Evolutionary conservation across 2,113 vertebrate genomes (phyloP).

Genomic region (Ciconia boyciana): DNA sequence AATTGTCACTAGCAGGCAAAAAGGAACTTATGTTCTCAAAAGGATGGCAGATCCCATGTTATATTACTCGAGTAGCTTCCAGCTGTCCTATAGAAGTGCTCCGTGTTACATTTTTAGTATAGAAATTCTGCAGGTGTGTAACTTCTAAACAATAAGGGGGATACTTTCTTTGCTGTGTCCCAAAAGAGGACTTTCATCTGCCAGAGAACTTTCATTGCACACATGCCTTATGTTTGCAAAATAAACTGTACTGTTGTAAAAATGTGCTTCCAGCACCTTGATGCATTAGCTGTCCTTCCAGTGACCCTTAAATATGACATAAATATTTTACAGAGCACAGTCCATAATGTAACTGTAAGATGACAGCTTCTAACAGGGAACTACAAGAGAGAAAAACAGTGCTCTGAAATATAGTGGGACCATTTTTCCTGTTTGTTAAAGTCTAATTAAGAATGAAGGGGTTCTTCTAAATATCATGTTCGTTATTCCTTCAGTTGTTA

Average conservation of each 20-base stretch:
- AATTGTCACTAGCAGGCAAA: background rate
- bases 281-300: background rate
- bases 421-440: background rate
- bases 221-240: background rate
- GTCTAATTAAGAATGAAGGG: background rate
- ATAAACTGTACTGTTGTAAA: background rate
- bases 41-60: background rate
- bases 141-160: background rate
- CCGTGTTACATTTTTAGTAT: background rate
- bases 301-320: conserved; percentile 30
- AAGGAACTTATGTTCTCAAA: background rate
- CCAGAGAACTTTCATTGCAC: background rate
- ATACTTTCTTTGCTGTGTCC: background rate
- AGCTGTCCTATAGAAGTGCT: background rate
- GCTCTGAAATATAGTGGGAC: background rate
- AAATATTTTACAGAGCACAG: background rate
- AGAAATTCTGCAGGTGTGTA: background rate
- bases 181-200: background rate
- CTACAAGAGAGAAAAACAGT: background rate
- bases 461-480: background rate
- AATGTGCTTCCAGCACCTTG: background rate
- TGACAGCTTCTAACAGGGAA: background rate
- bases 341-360: background rate
- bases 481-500: background rate
- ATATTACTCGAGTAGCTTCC: background rate